Base-by-base conservation (phyloP, 2,888 invertebrate species). In the Gasteruption jaculator region DNA sequence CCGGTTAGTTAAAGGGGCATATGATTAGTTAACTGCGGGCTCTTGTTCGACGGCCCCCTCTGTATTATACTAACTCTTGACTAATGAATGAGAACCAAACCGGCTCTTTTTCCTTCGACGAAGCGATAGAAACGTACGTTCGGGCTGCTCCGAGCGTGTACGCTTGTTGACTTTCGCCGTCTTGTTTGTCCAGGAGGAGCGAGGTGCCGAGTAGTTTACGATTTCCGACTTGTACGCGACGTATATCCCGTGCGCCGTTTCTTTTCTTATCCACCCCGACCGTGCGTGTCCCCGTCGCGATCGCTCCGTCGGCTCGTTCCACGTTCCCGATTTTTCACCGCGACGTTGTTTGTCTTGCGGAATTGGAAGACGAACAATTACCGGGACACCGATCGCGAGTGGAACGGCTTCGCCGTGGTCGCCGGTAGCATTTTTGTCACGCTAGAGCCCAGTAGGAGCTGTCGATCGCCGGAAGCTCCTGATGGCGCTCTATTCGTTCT, bases 21-120 rank as follows among this genome's bases (percentile, higher is more conserved):
- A n/a, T n/a, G n/a, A n/a, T 68, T 65, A 62, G 65, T 68, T 68
- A 67, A 68, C 63, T 66, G 68, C 63, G 68, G 67, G 68, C 68
- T 68, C 68, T 68, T 68, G 68, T 68, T 69, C 65, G 64, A 63
- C 61, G 30, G 48, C 46, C 40, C 39, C 26, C 10, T 35, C 39
- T n/a, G n/a, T n/a, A n/a, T n/a, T n/a, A n/a, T n/a, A n/a, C n/a
- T n/a, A n/a, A n/a, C n/a, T n/a, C n/a, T n/a, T n/a, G n/a, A n/a
- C n/a, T n/a, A n/a, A n/a, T n/a, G n/a, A n/a, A n/a, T n/a, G n/a
- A n/a, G n/a, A n/a, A n/a, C n/a, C n/a, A n/a, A n/a, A n/a, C n/a
- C n/a, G n/a, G n/a, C n/a, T n/a, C n/a, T n/a, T n/a, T n/a, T n/a
- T n/a, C n/a, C n/a, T n/a, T n/a, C n/a, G n/a, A n/a, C n/a, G n/a